phyloP scores from a whole-genome alignment of 2,113 vertebrate species.

The Pyrgilauda ruficollis region DNA sequence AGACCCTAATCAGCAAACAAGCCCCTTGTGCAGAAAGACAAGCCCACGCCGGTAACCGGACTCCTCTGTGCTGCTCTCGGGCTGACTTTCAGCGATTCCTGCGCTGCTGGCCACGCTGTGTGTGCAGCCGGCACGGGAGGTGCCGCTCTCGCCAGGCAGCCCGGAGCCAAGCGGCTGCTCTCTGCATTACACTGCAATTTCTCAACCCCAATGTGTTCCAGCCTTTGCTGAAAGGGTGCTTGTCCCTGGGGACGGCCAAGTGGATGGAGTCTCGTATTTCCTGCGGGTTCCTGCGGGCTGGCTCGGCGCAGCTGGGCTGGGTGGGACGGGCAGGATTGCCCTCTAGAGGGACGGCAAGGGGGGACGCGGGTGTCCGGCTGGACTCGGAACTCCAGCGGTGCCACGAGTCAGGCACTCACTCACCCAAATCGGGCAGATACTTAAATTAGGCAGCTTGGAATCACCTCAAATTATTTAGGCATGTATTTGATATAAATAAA shows the following conservation, averaged over 20 bases:
- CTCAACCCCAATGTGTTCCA: background rate
- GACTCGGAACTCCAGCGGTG: background rate
- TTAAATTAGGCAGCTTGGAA: background rate
- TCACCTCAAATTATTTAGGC: conserved; percentile 15
- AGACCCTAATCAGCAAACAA: background rate
- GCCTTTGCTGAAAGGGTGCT: background rate
- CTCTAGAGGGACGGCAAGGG: background rate
- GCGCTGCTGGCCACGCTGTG: fast-evolving
- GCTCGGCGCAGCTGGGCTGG: background rate
- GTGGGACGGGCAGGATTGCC: background rate
- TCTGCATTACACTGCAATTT: background rate
- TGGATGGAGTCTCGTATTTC: background rate
- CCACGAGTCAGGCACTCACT: background rate
- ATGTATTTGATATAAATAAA: background rate
- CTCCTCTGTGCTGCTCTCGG: background rate
- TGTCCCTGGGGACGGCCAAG: background rate
- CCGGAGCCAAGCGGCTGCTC: background rate
- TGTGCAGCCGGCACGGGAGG: background rate
- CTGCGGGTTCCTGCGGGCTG: background rate
- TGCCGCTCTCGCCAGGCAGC: background rate
- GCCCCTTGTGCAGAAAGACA: background rate
- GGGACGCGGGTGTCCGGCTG: background rate
- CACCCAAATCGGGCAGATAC: background rate
- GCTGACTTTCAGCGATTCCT: background rate
- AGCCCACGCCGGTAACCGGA: background rate